A percentile compares a stretch with the other conserved stretches of the same genome.
Evolutionary conservation across 2,888 invertebrate genomes (phyloP).

Genomic region (Calameuta filiformis): DNA sequence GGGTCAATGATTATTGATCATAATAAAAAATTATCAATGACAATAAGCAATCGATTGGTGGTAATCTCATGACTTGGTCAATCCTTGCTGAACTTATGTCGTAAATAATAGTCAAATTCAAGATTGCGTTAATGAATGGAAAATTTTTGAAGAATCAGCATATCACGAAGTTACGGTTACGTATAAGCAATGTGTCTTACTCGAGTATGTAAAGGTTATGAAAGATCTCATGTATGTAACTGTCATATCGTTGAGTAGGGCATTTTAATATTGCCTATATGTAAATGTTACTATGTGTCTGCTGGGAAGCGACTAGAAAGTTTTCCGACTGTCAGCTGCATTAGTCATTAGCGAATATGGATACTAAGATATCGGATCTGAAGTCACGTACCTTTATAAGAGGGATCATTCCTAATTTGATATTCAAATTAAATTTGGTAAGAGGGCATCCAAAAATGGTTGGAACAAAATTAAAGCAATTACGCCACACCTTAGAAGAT

Average conservation of each 20-base stretch:
- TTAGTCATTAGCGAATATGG: not conserved
- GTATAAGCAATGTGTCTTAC: no score
- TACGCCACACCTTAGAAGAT: conserved; percentile 23
- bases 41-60: not conserved
- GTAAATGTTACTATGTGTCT: no score
- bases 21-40: not conserved
- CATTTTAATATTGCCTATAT: no score
- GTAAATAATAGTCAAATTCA: not conserved
- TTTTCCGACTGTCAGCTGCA: not conserved
- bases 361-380: not conserved
- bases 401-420: conserved; percentile 14
- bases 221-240: no score
- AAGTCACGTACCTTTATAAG: conserved; percentile 2
- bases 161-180: no score
- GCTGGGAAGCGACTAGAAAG: not conserved
- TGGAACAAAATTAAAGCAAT: conserved; percentile 17
- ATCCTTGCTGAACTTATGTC: not conserved
- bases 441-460: conserved; percentile 19
- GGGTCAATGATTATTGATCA: not conserved
- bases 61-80: not conserved
- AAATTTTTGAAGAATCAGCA: not conserved
- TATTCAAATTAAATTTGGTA: conserved; percentile 20
- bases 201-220: no score
- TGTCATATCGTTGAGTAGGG: no score
- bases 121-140: not conserved